Percentiles rank a stretch among this genome's conserved stretches.
phyloP scores from a whole-genome alignment of 2,797 vertebrate species.

The Syncerus caffer region DNA sequence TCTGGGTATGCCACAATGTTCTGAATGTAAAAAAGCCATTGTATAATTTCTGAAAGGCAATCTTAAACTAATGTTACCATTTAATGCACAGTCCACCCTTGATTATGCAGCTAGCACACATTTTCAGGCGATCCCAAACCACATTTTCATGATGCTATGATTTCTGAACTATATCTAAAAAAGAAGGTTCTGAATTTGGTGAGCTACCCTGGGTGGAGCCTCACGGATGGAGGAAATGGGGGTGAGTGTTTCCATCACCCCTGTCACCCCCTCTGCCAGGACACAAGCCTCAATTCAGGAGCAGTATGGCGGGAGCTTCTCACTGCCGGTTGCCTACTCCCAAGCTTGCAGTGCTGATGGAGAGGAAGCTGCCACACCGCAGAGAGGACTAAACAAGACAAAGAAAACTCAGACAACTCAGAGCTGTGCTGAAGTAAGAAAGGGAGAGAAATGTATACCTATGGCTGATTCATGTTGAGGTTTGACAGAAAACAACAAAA shows the following conservation, averaged over 20 bases:
- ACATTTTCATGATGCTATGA: neutral
- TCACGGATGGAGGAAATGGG: rapidly evolving
- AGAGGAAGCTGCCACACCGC: rapidly evolving
- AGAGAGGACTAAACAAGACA: neutral
- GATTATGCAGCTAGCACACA: constrained; percentile 23
- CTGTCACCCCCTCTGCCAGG: rapidly evolving
- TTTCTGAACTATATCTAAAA: neutral
- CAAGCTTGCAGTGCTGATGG: rapidly evolving
- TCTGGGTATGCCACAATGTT: neutral
- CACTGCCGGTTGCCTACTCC: neutral
- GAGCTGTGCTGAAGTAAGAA: neutral
- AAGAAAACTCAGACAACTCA: neutral
- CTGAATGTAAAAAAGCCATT: constrained; percentile 51
- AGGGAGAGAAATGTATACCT: neutral
- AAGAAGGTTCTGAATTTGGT: neutral
- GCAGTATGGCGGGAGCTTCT: rapidly evolving
- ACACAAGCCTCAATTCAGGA: rapidly evolving
- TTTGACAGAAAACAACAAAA: neutral
- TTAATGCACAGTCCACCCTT: neutral
- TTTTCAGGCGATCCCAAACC: neutral
- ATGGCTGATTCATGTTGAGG: neutral
- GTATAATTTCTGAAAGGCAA: constrained; percentile 57
- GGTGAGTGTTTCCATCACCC: rapidly evolving
- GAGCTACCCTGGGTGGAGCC: too few species aligned
- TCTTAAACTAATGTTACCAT: constrained; percentile 24